phyloP scores from a whole-genome alignment of 2,797 vertebrate genomes.

The Simalia tracyae region DNA sequence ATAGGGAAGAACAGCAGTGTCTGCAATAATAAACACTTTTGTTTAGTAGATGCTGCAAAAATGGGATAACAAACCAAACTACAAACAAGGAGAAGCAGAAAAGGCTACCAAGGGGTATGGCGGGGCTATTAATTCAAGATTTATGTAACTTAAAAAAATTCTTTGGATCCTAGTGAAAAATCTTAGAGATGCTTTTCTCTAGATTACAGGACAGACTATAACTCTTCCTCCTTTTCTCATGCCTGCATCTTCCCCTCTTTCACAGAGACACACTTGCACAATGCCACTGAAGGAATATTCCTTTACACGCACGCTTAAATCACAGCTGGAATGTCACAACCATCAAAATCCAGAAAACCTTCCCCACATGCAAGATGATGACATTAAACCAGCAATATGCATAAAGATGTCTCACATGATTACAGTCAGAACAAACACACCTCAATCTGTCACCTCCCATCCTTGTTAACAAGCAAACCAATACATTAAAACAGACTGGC shows the following conservation, averaged over 20 bases:
- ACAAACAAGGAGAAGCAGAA: background rate
- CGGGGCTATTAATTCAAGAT: background rate
- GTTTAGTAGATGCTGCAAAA: background rate
- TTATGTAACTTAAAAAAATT: background rate
- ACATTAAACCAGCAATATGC: background rate
- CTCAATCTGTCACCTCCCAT: background rate
- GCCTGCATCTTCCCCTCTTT: too few species aligned
- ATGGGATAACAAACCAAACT: background rate
- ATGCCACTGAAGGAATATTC: background rate
- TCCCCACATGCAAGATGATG: background rate
- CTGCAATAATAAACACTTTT: background rate
- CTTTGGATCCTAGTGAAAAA: background rate
- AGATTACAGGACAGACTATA: background rate
- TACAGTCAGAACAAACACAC: background rate
- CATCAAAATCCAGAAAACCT: background rate
- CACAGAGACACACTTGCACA: background rate
- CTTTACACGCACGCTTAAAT: background rate
- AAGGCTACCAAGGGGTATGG: background rate
- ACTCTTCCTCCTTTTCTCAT: too few species aligned
- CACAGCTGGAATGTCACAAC: background rate
- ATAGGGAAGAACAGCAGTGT: background rate
- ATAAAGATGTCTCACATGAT: conserved; percentile 12
- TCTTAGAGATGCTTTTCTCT: background rate
- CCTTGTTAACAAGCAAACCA: background rate
- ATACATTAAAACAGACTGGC: background rate